phyloP scores from a whole-genome alignment of 2,113 vertebrate species.

The Empidonax alnorum region DNA sequence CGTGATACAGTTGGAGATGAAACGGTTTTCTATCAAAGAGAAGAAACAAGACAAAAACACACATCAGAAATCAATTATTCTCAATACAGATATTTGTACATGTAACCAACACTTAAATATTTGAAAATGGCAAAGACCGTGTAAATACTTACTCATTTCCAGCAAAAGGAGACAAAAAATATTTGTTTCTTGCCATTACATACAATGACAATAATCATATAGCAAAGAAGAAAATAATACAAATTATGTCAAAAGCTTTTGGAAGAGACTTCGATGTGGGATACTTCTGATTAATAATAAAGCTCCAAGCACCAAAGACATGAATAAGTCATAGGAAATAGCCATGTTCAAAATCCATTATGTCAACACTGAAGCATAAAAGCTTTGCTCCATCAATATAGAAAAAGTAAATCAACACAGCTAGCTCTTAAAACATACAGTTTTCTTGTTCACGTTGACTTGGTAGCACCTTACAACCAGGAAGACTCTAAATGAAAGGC shows the following conservation, averaged over 20 bases:
- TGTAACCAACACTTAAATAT: background rate
- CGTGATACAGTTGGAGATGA: constrained; percentile 92
- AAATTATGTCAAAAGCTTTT: background rate
- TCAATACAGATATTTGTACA: background rate
- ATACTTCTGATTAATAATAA: background rate
- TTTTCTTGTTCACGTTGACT: background rate
- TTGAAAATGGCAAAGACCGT: background rate
- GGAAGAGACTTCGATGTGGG: background rate
- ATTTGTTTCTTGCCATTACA: background rate
- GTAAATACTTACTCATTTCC: background rate
- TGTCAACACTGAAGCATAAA: background rate
- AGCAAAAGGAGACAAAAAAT: background rate
- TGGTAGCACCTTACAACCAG: background rate
- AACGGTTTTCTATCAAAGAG: constrained; percentile 84
- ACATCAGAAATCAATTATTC: background rate
- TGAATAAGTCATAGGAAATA: background rate
- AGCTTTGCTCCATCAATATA: background rate
- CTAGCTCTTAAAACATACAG: background rate
- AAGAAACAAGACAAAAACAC: background rate
- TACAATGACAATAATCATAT: background rate
- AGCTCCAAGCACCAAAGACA: background rate
- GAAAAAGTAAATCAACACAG: background rate
- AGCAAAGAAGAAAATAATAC: background rate
- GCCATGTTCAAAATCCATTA: background rate
- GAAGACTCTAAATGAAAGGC: background rate